phyloP scores from a whole-genome alignment of 2,888 invertebrate species.

The Eutolmus rufibarbis region DNA sequence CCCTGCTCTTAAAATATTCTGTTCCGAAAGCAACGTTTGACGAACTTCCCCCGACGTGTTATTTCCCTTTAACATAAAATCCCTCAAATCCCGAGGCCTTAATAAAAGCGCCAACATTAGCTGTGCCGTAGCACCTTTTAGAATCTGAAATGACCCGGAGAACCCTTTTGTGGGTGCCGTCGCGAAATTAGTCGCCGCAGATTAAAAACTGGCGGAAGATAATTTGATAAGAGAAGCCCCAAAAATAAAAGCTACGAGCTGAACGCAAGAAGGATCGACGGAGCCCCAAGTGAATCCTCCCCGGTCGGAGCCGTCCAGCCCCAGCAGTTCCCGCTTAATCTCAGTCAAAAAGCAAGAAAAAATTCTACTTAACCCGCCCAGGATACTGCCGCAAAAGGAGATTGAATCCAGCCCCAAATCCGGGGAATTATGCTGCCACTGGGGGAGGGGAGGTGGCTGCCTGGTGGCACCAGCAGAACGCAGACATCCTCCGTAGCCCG shows the following conservation, averaged over 20 bases:
- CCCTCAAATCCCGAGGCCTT: neutral
- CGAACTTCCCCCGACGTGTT: neutral
- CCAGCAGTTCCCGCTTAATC: neutral
- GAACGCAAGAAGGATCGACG: neutral
- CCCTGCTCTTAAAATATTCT: neutral
- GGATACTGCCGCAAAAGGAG: neutral
- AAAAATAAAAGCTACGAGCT: neutral
- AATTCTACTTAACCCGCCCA: constrained; percentile 7
- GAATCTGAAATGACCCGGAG: neutral
- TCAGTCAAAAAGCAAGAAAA: constrained; percentile 19
- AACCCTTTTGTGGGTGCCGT: neutral
- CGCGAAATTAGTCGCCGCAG: neutral
- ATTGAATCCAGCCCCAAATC: constrained; percentile 28
- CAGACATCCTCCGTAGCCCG: constrained; percentile 6
- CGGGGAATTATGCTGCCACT: constrained; percentile 14
- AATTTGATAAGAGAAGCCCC: neutral
- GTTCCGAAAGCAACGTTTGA: neutral
- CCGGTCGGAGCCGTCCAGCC: neutral
- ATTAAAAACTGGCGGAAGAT: neutral
- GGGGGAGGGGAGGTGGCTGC: neutral
- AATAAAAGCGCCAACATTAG: neutral
- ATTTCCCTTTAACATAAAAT: neutral
- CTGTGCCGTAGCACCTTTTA: neutral
- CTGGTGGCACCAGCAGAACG: neutral
- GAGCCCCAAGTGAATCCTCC: neutral